Evolutionary conservation across 2,888 invertebrate genomes (phyloP).

Genomic region (Sminthurides aquaticus): DNA sequence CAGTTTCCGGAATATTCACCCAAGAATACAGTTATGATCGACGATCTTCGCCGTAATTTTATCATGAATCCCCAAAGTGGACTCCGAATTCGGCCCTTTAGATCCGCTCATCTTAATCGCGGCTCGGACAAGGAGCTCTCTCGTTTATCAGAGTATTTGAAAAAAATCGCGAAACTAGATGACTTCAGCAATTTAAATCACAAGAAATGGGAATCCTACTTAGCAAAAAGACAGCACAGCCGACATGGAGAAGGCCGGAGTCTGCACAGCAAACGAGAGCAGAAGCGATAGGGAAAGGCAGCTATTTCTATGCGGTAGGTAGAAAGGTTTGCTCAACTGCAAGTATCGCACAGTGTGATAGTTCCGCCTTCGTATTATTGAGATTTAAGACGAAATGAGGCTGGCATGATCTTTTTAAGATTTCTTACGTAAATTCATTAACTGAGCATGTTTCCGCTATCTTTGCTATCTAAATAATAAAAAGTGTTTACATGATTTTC

Average conservation of each 20-base stretch:
- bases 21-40: constrained; percentile 96
- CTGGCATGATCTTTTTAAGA: background rate
- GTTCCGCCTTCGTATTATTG: background rate
- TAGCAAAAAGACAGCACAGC: constrained; percentile 20
- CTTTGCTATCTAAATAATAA: no score
- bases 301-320: background rate
- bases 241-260: constrained; percentile 17
- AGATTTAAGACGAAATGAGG: background rate
- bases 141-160: constrained; percentile 68
- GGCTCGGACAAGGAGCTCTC: constrained; percentile 74
- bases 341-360: background rate
- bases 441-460: background rate
- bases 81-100: constrained; percentile 63
- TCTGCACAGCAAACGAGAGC: background rate
- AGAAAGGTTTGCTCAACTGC: background rate
- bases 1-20: constrained; percentile 79
- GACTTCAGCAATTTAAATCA: constrained; percentile 82
- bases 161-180: constrained; percentile 68
- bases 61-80: constrained; percentile 96
- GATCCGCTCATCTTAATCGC: constrained; percentile 82
- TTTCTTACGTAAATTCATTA: background rate
- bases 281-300: background rate
- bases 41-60: constrained; percentile 90
- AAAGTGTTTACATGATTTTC: background rate
- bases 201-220: constrained; percentile 70